Base-by-base conservation (phyloP, 2,888 invertebrate species). In the Neocrepidodera transversa region DNA sequence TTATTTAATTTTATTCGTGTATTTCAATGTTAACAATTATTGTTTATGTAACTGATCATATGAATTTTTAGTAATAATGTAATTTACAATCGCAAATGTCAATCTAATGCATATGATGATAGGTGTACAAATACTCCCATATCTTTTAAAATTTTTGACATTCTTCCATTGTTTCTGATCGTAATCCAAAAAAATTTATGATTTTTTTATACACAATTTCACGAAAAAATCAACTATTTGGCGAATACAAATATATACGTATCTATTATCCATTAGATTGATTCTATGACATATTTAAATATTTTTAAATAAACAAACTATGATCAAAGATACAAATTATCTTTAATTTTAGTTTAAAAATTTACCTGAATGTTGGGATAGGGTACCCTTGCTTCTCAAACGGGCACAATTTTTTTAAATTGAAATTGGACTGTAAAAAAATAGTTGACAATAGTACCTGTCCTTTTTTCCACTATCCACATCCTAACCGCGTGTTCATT, bases 351-450 rank as follows among this genome's bases (percentile, higher is more conserved):
- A 51, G 71, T 70, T 67, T 20, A 54, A 66, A 67, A 69, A 72
- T 74, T 87, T 90, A 92, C 93, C 93, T 94, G 93, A 93, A 93
- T 93, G 93, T 93, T 93, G 93, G 93, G 93, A 93, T 93, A 93
- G 93, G 93, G 93, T 93, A 92, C 92, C 92, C 92, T 91, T 91
- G 79, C 79, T 79, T 79, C 78, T 78, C 74, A 73, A 75, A 77
- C 77, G 78, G 78, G 79, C 78, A 78, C 77, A 77, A 77, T 76
- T 74, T 76, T 62, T 14, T 8, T 8, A 57, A 42, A 20, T 20
- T 28, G 2, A 55, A 55, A 35, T 35, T 40, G 18, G 40, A 40
- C 40, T 23, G 5, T 11, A 17, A 30, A 47, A 48, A 30, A 38
- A 32, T 18, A 52, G 35, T 45, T 57, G 57, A 57, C 61, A 54